phyloP scores from a whole-genome alignment of 2,888 invertebrate genomes.

The Sthenelais limicola region DNA sequence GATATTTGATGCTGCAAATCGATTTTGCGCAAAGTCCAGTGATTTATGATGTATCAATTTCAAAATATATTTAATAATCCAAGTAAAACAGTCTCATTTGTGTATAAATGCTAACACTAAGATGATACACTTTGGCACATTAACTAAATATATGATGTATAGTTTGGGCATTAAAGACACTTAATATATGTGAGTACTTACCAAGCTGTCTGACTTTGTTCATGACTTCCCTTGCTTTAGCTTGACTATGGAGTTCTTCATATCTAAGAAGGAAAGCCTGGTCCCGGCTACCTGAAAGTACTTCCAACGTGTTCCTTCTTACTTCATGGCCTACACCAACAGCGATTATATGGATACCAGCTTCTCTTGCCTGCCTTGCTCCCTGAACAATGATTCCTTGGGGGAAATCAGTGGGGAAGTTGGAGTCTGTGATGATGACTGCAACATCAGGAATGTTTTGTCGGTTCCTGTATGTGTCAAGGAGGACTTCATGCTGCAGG shows the following conservation, averaged over 20 bases:
- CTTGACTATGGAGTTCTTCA: neutral
- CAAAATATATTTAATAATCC: too few species aligned
- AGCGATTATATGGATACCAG: constrained; percentile 1
- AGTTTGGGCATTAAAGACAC: too few species aligned
- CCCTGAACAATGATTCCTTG: constrained; percentile 22
- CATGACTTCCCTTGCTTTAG: neutral
- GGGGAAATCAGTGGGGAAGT: constrained; percentile 26
- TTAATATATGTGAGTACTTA: too few species aligned
- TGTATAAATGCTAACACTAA: too few species aligned
- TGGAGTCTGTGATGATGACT: constrained; percentile 26
- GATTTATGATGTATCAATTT: too few species aligned
- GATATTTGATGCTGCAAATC: too few species aligned
- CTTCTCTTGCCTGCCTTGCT: constrained; percentile 9
- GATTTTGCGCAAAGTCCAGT: too few species aligned
- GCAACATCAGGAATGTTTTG: constrained; percentile 14
- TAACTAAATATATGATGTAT: too few species aligned
- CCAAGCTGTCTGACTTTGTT: neutral
- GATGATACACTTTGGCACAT: too few species aligned
- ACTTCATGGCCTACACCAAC: neutral
- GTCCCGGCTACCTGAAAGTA: neutral
- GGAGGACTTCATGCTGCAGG: constrained; percentile 17
- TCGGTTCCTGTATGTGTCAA: neutral
- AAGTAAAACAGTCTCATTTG: too few species aligned
- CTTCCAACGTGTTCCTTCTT: neutral
- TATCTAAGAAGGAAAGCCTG: neutral